Conservation (phyloP, 2,797 vertebrate genomes). For the Chelon labrosus region DNA sequence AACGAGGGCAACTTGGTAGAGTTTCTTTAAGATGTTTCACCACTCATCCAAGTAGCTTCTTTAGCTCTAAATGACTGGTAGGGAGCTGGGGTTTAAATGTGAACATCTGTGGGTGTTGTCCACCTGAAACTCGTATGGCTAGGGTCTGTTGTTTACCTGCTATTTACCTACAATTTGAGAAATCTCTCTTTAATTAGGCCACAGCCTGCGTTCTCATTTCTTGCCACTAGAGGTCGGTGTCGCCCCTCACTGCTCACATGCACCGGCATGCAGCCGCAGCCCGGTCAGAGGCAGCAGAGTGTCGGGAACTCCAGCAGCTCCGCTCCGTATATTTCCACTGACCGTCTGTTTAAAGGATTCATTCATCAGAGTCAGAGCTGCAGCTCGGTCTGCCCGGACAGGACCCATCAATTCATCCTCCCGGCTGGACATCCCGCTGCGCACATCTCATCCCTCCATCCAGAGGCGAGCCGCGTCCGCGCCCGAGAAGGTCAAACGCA, state of each 20-base stretch:
- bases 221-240: slow-evolving; percentile 43
- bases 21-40: no score
- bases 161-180: no score
- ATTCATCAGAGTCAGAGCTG: slow-evolving; percentile 57
- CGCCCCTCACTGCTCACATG: not conserved
- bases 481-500: slow-evolving; percentile 50
- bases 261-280: slow-evolving; percentile 8
- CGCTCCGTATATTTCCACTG: slow-evolving; percentile 56
- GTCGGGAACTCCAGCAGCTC: slow-evolving; percentile 55
- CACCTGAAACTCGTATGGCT: no score
- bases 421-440: not conserved
- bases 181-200: no score
- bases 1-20: no score
- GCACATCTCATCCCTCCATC: not conserved
- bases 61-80: no score
- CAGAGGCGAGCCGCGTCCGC: slow-evolving; percentile 24
- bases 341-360: slow-evolving; percentile 37
- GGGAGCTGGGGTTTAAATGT: no score
- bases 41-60: no score
- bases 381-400: slow-evolving; percentile 23
- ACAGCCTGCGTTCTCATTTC: not conserved
- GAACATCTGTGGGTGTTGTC: no score
- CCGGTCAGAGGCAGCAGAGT: slow-evolving; percentile 24
- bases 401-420: slow-evolving; percentile 15
- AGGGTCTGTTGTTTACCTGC: no score